Evolutionary conservation across 1,140 invertebrate genomes (phyloP), one percentile per base, ranked within the genome.

Genomic region (Drosophila malerkotliana): DNA sequence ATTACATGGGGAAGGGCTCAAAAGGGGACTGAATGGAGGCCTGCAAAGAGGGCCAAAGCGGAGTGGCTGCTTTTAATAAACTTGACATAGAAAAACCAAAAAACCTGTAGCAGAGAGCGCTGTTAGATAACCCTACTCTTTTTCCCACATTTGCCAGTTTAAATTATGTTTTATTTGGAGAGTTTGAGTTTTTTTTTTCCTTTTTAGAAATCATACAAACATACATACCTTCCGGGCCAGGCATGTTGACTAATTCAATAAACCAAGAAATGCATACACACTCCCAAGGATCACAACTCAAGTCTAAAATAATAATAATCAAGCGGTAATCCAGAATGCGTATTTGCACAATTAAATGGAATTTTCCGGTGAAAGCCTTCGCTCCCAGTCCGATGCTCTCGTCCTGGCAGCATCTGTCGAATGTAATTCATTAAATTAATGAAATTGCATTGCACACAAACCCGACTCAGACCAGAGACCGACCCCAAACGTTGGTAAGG

Each of bases 401-500:
- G 15, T 14, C 9, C 48, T 14, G 48, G 53, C 53, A 80, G 53
- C 77, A 76, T 47, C 59, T 57, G 56, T 57, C 45, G 45, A 82
- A 77, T 76, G 67, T 77, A 85, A 85, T 80, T 85, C 81, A 84
- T 84, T 84, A 80, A 81, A 71, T 84, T 87, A 87, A 84, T 84
- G 77, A 77, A 84, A 84, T 77, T 81, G 73, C 77, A 81, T 9
- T 51, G 82, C 73, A 81, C 64, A 77, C 72, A 63, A 56, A 49
- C 30, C 34, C 34, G 10, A 37, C 10, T 10, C 34, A 37, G 34
- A 37, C 12, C 4, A 10, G 12, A 10, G 32, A 37, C 34, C 10
- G 9, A 32, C 1, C 32, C 9, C 32, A 32, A 32, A 32, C 32
- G 32, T 0, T 32, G 8, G 34, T 10, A 37, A 37, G 34, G 34